Evolutionary conservation across 2,888 invertebrate species (phyloP), one percentile per base, ranked within the genome.

Genomic region (Congeria kusceri): DNA sequence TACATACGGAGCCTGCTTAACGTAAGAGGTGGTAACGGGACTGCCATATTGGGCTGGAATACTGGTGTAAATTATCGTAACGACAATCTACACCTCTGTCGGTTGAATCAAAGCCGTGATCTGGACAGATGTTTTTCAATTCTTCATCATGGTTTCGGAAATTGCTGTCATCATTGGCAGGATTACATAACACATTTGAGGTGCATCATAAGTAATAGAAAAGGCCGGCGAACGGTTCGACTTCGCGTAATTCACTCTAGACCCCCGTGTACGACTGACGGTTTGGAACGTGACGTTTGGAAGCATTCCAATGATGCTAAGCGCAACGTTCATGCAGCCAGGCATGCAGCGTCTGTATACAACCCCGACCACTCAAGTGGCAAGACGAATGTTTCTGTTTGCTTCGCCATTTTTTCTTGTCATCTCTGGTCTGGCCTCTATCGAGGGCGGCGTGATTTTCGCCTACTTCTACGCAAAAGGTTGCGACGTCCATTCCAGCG

Each of bases 21-120:
- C 78, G 1, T 15, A 70, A 3, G 65, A 74, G 9, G 65, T 56
- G 0, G 64, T 78, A 11, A 63, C 65, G 32, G 65, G 65, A 0
- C 53, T 78, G 20, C 77, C 77, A 4, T 72, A 64, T 49, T 78
- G 78, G 74, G 74, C 39, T 0, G 70, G 69, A n/a, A 56, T 78
- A 5, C 44, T 78, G 1, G 29, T 74, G 15, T 78, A 66, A 25
- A 74, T 74, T 18, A 25, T 56, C 0, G 63, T 78, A 0, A 70
- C 78, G 1, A 44, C 74, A 11, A 59, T 74, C 25, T 78, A 78
- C 49, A 74, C 74, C n/a, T 78, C 74, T 9, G 29, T 78, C 0
- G 78, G 78, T 3, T 69, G 73, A 11, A 69, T 78, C n/a, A 73
- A 70, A 23, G 78, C 78, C 18, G 78, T 78, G 9, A 78, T 78